Conservation (phyloP, 2,888 invertebrate species). For the Psococerastis gibbosa region DNA sequence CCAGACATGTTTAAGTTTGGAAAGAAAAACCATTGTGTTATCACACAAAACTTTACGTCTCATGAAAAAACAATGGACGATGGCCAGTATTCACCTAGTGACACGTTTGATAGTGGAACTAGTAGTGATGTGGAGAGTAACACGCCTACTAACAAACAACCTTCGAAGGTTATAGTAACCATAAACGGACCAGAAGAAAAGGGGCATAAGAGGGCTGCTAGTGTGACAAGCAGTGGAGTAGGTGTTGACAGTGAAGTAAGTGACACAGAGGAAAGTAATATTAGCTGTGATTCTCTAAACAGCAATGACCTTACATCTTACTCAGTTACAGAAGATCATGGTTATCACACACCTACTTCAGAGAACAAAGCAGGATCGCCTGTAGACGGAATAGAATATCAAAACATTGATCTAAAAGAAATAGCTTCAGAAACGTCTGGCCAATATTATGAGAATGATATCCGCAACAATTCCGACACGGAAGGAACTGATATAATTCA, state of each 20-base stretch:
- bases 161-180: constrained; percentile 24
- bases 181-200: constrained; percentile 22
- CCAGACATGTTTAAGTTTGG: constrained; percentile 1
- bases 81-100: not conserved
- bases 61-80: too few relatives aligned
- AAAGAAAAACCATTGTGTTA: not conserved
- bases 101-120: not conserved
- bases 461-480: not conserved
- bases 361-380: constrained; percentile 4
- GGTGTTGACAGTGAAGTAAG: constrained; percentile 42
- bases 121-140: constrained; percentile 3
- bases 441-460: not conserved
- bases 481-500: constrained; percentile 6
- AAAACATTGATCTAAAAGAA: constrained; percentile 2
- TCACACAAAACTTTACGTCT: not conserved
- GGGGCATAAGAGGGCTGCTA: constrained; percentile 31
- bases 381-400: constrained; percentile 1
- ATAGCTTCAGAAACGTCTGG: not conserved
- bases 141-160: constrained; percentile 44
- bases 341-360: constrained; percentile 4
- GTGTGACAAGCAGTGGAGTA: constrained; percentile 40
- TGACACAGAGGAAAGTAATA: constrained; percentile 36
- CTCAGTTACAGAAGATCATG: constrained; percentile 5
- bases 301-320: constrained; percentile 35
- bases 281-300: constrained; percentile 67